A percentile compares a stretch with the other conserved stretches of the same genome.
Conservation (phyloP, 2,113 vertebrate species). For the Eulacestoma nigropectus region DNA sequence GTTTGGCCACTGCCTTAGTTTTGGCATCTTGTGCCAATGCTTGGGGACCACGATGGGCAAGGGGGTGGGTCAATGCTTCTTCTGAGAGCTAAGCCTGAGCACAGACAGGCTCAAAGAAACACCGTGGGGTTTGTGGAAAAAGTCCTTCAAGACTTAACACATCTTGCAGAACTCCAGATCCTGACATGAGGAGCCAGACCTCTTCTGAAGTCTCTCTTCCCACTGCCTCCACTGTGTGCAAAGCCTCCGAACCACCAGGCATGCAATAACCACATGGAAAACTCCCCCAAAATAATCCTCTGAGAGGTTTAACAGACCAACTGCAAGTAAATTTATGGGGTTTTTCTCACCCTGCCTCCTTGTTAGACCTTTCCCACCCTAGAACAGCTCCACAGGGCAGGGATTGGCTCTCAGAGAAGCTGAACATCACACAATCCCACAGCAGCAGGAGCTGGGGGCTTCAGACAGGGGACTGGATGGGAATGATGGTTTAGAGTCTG, state of each 20-base stretch:
- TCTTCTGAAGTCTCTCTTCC: not conserved
- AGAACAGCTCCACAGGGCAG: not conserved
- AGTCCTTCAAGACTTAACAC: fast-evolving
- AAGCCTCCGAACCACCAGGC: not conserved
- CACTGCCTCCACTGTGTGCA: not conserved
- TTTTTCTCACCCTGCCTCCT: not conserved
- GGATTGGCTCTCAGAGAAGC: not conserved
- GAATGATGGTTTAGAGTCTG: not conserved
- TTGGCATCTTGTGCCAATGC: not conserved
- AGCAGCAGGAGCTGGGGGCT: not conserved
- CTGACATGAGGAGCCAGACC: not conserved
- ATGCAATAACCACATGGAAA: not conserved
- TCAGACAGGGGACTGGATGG: not conserved
- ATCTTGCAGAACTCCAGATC: not conserved
- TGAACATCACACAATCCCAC: not conserved
- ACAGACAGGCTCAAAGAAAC: not conserved
- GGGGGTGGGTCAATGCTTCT: not conserved
- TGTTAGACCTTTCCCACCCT: not conserved
- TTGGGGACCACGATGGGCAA: fast-evolving
- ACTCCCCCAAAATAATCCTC: fast-evolving
- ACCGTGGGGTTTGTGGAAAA: not conserved
- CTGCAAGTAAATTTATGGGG: fast-evolving
- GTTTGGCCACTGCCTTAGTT: not conserved
- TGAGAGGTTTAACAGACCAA: not conserved
- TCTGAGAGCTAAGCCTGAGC: not conserved